Base-by-base conservation (phyloP, 2,113 vertebrate species). In the Rhinichthys klamathensis region DNA sequence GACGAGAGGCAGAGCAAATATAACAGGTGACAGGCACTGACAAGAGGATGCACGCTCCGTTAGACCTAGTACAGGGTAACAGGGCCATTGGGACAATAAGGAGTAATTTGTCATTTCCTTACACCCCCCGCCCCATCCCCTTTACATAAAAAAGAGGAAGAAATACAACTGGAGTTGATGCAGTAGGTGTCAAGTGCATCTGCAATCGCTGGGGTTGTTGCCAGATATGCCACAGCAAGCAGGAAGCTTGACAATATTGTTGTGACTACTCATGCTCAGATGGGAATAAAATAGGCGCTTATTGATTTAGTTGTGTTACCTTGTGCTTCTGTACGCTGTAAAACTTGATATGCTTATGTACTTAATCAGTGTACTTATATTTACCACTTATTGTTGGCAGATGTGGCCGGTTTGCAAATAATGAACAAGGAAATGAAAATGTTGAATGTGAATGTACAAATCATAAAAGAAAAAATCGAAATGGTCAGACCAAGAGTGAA, bases 11-110 rank as follows among this genome's bases (percentile, higher is more conserved):
- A 76, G 51, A 75, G 83, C 60, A 18, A 70, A 75, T 83, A 88
- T 86, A 90, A 87, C 87, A 92, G 92, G 92, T 94, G 92, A 93
- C 93, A 92, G 92, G 89, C 87, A 30, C 91, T 92, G 92, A 94
- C 93, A 93, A 92, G 93, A 92, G 92, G 91, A 93, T 88, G 90
- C 90, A 92, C 87, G 90, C 91, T 92, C 92, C 67, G 91, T 93
- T 92, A 91, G 91, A 90, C 90, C 87, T 77, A 65, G 90, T 84
- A 87, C 91, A 90, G 90, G 86, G 87, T 92, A 93, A 93, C 92
- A 91, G 93, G 91, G 90, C 93, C 91, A 90, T 84, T 83, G 93
- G 93, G 94, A 95, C 87, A 8, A 79, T 67, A 51, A 80, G 87
- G 87, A 91, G 91, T 90, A 88, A 92, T 92, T 89, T 77, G 80